Base-by-base conservation (phyloP, 2,888 invertebrate genomes). In the Blastobasis adustella region DNA sequence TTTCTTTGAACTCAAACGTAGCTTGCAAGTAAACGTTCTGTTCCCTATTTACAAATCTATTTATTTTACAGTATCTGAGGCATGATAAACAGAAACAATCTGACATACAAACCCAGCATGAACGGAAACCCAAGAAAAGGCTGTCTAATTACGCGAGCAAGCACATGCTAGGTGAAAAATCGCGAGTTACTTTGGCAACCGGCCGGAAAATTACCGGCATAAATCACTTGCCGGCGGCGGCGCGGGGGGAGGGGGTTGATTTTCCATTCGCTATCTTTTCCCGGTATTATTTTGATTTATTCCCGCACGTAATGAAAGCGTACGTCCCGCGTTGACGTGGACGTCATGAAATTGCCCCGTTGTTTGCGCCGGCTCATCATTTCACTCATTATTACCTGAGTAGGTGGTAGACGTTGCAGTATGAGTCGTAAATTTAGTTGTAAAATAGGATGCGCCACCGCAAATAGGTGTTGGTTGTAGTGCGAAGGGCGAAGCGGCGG, bases 221-320 rank as follows among this genome's bases (percentile, higher is more conserved):
- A 85, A 85, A 85, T 85, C 85, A 85, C 72, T 61, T 58, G 65
- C 65, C 53, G 53, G 59, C 55, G 60, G 57, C 52, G 59, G 61
- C 64, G 61, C 55, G 70, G 68, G 69, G 63, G 71, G 71, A 70
- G 60, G 69, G 71, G 76, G 74, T 77, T 82, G 87, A 84, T 83
- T 86, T 87, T 86, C 84, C 79, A 86, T 85, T 82, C 85, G 81
- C 82, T 85, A 84, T 86, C 85, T 86, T 80, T 79, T 79, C 73
- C 79, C 71, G 70, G 81, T 81, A 85, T 85, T 86, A 86, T 85
- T 87, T 86, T 87, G 87, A 87, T 87, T 86, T 87, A 87, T 84
- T 81, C 77, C 77, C 66, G 65, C 68, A 67, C 76, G 79, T 86
- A 86, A 85, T 85, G 85, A 86, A 86, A 82, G 81, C 76, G 81